Percentiles rank a stretch among this genome's conserved stretches.
These are phyloP conservation scores for Tokudaia muenninki DNA, from an alignment of 2,797 vertebrate species.

Conservation along the genomic window DNA sequence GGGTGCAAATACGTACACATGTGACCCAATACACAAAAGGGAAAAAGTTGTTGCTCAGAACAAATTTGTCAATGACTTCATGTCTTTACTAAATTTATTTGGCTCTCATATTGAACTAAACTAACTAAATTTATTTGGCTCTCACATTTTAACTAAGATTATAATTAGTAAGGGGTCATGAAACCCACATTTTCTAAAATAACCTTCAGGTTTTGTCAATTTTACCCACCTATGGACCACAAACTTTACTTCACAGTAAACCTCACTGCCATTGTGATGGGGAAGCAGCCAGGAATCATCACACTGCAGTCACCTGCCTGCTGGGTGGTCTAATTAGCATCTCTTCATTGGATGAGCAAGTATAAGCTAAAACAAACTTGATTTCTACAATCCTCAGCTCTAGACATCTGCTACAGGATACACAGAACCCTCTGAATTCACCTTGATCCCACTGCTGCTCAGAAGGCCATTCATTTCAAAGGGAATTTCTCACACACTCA, in stretches of 20 bases:
- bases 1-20: not conserved
- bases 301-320: constrained; percentile 54
- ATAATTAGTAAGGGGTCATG: constrained; percentile 27
- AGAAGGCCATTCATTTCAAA: constrained; percentile 58
- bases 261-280: not conserved
- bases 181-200: constrained; percentile 29
- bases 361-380: constrained; percentile 63
- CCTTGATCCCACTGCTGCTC: constrained; percentile 14
- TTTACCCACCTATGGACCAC: not conserved
- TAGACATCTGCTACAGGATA: not conserved
- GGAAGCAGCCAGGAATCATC: constrained; percentile 10
- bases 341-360: constrained; percentile 56
- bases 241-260: constrained; percentile 54
- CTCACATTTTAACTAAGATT: constrained; percentile 59
- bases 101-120: constrained; percentile 29
- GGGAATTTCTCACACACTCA: constrained; percentile 30
- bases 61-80: constrained; percentile 27
- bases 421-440: constrained; percentile 16
- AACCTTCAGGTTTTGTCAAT: constrained; percentile 53
- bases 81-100: constrained; percentile 50
- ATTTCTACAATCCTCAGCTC: constrained; percentile 37
- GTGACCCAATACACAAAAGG: not conserved
- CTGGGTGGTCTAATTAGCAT: constrained; percentile 61
- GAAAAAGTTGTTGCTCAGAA: not conserved
- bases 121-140: constrained; percentile 53